Evolutionary conservation across 2,888 invertebrate genomes (phyloP).

Genomic region (Zeuzera pyrina): DNA sequence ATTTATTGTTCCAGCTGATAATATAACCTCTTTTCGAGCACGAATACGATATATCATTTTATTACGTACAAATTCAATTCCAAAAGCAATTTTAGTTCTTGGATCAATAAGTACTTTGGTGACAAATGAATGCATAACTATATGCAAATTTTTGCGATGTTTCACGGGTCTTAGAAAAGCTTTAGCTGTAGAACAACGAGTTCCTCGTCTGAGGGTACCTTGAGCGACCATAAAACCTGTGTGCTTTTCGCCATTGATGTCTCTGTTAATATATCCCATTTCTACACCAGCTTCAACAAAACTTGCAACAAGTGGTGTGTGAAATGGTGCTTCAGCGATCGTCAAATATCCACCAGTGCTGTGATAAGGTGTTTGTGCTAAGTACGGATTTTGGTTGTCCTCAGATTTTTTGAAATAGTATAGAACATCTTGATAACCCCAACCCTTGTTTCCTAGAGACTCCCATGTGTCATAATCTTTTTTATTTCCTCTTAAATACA

Average conservation of each 20-base stretch:
- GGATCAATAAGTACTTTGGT: slow-evolving; percentile 83
- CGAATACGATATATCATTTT: slow-evolving; percentile 80
- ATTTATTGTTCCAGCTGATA: slow-evolving; percentile 93
- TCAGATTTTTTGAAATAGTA: slow-evolving; percentile 93
- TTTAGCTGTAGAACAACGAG: slow-evolving; percentile 90
- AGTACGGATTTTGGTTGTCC: slow-evolving; percentile 89
- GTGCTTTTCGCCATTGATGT: slow-evolving; percentile 89
- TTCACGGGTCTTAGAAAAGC: slow-evolving; percentile 88
- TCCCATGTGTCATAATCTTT: slow-evolving; percentile 95
- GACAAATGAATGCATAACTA: slow-evolving; percentile 87
- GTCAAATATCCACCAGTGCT: slow-evolving; percentile 87
- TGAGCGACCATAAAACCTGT: slow-evolving; percentile 93
- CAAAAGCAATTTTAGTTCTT: slow-evolving; percentile 82
- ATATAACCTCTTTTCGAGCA: slow-evolving; percentile 88
- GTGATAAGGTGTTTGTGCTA: slow-evolving; percentile 85
- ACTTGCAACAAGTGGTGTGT: slow-evolving; percentile 85
- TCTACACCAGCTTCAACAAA: slow-evolving; percentile 89
- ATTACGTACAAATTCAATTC: slow-evolving; percentile 85
- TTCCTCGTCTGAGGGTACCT: slow-evolving; percentile 83
- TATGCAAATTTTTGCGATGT: slow-evolving; percentile 85
- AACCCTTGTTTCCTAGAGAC: slow-evolving; percentile 87
- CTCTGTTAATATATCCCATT: slow-evolving; percentile 88
- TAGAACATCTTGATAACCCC: slow-evolving; percentile 86
- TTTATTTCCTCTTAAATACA: slow-evolving; percentile 90
- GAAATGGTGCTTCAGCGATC: slow-evolving; percentile 88